Base-by-base conservation (phyloP, 2,888 invertebrate species). In the Leptopilina syphax region DNA sequence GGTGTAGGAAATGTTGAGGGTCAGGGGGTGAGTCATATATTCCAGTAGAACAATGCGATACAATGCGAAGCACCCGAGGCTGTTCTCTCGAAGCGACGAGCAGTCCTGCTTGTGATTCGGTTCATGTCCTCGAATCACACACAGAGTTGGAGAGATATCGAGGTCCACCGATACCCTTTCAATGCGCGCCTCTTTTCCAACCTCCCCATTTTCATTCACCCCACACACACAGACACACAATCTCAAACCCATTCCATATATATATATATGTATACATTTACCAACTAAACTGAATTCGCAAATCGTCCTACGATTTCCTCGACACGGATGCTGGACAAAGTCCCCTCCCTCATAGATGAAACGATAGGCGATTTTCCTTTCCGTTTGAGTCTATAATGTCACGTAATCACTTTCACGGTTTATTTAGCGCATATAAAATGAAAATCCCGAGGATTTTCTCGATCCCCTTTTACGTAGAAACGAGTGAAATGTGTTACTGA, bases 51-150 rank as follows among this genome's bases (percentile, higher is more conserved):
- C 85, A 85, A 85, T 86, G 79, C 82, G 82, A 83, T 82, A 84
- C 82, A 76, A 80, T 80, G 66, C 63, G 27, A 41, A 65, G 78
- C 70, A 79, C 47, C 67, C 50, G 81, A 78, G 60, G 78, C 77
- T 78, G 82, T 83, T 83, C 83, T 82, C 84, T 83, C 77, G 65
- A 80, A 84, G 80, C 85, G 80, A 84, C 79, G 79, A 84, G 82
- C 83, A 76, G 77, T 77, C 76, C 84, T 82, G 80, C 84, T 87
- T 85, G 83, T 83, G 77, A 87, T 86, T 87, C 85, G 82, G 83
- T 83, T 81, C 80, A 83, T 81, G 83, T 81, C 73, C 76, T 67
- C 77, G 81, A 83, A 84, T 84, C 78, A 60, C 78, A 76, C 79
- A 73, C 57, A 27, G 73, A 10, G 57, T 57, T n/a, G 57, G n/a